phyloP scores from a whole-genome alignment of 2,797 vertebrate genomes.

The Lacerta agilis region DNA sequence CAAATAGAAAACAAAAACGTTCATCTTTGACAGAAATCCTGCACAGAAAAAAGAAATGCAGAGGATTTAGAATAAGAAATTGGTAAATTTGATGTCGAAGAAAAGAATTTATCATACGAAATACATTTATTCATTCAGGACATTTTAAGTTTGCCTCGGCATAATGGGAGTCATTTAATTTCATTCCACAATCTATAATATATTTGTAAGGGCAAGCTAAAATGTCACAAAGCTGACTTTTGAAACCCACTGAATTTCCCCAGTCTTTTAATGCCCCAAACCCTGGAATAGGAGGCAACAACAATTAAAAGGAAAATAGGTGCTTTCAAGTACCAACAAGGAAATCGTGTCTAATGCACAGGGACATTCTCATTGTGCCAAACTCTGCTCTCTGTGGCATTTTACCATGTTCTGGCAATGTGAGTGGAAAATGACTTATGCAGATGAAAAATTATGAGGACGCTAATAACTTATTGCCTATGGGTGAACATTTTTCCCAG shows the following conservation, averaged over 20 bases:
- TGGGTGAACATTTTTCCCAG: background rate
- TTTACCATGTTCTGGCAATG: background rate
- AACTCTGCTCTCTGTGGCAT: background rate
- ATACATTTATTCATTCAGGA: no score
- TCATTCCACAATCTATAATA: no score
- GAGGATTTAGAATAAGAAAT: background rate
- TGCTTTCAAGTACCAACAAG: background rate
- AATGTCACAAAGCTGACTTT: slow-evolving; percentile 48
- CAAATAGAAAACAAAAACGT: no score
- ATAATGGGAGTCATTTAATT: no score
- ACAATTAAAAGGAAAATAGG: background rate
- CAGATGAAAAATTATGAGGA: background rate
- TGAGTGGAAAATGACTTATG: background rate
- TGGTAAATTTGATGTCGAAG: background rate
- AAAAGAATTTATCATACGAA: no score
- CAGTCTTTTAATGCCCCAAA: slow-evolving; percentile 75
- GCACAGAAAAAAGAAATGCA: background rate
- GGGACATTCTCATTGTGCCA: background rate
- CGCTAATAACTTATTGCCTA: background rate
- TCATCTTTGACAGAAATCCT: background rate
- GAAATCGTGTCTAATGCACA: background rate
- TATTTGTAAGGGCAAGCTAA: no score
- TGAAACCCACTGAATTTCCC: slow-evolving; percentile 69
- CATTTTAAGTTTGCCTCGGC: no score
- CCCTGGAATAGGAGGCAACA: slow-evolving; percentile 31